Conservation (phyloP, 2,888 invertebrate genomes). For the Gandaritis pyraliata region DNA sequence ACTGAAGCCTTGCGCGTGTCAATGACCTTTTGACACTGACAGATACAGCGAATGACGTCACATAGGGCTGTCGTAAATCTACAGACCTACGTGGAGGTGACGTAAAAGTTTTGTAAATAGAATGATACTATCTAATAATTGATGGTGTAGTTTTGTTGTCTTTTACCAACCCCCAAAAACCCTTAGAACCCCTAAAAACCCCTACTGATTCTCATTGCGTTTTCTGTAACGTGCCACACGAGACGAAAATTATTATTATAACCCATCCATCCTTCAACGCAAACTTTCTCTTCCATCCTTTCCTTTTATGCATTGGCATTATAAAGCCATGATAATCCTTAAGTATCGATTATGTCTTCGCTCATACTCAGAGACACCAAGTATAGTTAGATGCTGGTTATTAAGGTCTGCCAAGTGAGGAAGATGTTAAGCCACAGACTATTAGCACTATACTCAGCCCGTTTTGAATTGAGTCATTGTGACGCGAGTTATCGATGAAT, state of each 20-base stretch:
- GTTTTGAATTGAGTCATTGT: too few species aligned
- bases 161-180: too few species aligned
- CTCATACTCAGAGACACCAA: background rate
- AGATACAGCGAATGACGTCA: conserved; percentile 33
- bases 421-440: too few species aligned
- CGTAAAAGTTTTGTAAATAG: background rate
- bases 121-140: too few species aligned
- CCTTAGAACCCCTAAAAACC: too few species aligned
- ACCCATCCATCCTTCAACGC: conserved; percentile 10
- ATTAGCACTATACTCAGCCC: too few species aligned
- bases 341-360: conserved; percentile 10
- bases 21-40: conserved; percentile 44
- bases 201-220: too few species aligned
- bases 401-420: background rate
- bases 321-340: conserved; percentile 13
- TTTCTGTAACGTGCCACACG: too few species aligned
- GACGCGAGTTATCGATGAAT: too few species aligned
- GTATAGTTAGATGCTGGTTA: background rate
- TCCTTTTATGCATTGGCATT: conserved; percentile 17
- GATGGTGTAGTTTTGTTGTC: too few species aligned
- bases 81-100: background rate
- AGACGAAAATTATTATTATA: too few species aligned
- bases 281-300: conserved; percentile 26
- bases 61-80: conserved; percentile 33
- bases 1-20: conserved; percentile 26